A percentile compares a stretch with the other conserved stretches of the same genome.
These are phyloP conservation scores for Sturnira hondurensis DNA, from an alignment of 2,113 vertebrate species.

Conservation along the genomic window DNA sequence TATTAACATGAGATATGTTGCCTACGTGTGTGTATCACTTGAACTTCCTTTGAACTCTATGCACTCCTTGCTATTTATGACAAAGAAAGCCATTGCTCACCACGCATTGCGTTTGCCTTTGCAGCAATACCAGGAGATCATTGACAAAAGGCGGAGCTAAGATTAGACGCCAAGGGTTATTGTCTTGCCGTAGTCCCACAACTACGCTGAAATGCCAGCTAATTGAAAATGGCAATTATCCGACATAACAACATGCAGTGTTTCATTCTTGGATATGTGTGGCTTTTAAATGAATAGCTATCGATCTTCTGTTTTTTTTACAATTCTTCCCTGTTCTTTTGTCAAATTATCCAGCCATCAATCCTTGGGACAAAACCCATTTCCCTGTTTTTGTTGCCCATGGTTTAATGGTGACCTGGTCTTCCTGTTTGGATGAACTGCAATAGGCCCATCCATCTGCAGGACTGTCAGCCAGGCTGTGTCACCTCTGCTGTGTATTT, in stretches of 20 bases:
- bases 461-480: conserved; percentile 64
- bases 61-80: conserved; percentile 64
- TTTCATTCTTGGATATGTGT: conserved; percentile 81
- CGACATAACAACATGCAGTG: conserved; percentile 77
- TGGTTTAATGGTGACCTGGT: conserved; percentile 75
- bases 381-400: conserved; percentile 80
- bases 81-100: conserved; percentile 74
- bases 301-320: conserved; percentile 78
- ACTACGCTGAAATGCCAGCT: conserved; percentile 81
- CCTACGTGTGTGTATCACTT: conserved; percentile 43
- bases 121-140: conserved; percentile 74
- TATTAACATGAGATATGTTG: neutral
- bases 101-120: conserved; percentile 73
- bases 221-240: conserved; percentile 86
- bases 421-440: conserved; percentile 76
- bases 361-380: conserved; percentile 78
- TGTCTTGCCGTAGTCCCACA: conserved; percentile 76
- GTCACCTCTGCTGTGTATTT: conserved; percentile 66
- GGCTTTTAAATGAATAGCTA: conserved; percentile 85
- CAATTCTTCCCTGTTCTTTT: conserved; percentile 75
- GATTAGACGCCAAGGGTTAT: conserved; percentile 77
- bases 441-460: conserved; percentile 79
- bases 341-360: conserved; percentile 79
- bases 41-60: conserved; percentile 80
- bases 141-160: conserved; percentile 75